Base-by-base conservation (phyloP, 2,888 invertebrate species). In the Diplazon laetatorius region DNA sequence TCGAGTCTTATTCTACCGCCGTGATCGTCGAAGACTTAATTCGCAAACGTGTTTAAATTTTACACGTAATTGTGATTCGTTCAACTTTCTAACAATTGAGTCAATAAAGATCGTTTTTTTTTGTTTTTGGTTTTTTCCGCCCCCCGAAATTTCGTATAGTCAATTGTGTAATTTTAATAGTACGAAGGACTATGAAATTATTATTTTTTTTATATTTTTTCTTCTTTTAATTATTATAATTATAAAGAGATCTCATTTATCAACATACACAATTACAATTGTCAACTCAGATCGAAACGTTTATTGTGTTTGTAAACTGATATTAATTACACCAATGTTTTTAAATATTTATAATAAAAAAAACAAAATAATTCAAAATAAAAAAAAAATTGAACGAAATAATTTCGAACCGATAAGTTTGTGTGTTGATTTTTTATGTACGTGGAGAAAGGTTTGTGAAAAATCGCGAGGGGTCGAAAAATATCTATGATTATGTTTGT, bases 261-360 rank as follows among this genome's bases (percentile, higher is more conserved):
- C 52, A 16, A 35, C 14, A 55, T 30, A 16, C 30, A 55, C 30
- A 52, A 14, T 55, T 30, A 55, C 52, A 8, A 55, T 30, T 55
- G 30, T 55, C n/a, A 30, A 55, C 52, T 55, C 52, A 25, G 30
- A 35, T 14, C 25, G n/a, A 9, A 55, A 16, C 14, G 25, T 55
- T 55, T 14, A 30, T 55, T 55, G 52, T 55, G 52, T 55, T 55
- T 55, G 52, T 55, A 55, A 55, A 55, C 52, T 25, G 9, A 55
- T 55, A 55, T 55, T 30, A 55, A 55, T 50, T 39, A 57, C 44
- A 65, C 48, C 30, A 62, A 86, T 84, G 87, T 89, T 89, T 89
- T 89, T 88, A 85, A 88, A 88, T 89, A 89, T 89, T 89, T 89
- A 87, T 89, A 89, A 88, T 88, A 89, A 89, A 89, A 85, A 68